Evolutionary conservation across 2,797 vertebrate species (phyloP).

Genomic region (Eulemur coronatus): DNA sequence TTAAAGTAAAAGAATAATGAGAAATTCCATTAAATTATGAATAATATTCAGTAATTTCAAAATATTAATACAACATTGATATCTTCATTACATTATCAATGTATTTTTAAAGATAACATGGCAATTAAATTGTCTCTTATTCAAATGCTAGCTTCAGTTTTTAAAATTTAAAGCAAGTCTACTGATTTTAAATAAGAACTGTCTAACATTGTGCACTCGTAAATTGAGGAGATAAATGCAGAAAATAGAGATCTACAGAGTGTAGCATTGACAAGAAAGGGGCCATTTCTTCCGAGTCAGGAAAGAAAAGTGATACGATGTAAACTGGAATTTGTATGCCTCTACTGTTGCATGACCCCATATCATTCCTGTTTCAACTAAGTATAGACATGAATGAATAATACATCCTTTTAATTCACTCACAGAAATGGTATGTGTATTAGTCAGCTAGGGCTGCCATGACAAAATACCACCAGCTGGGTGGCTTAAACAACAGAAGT

Average conservation of each 20-base stretch:
- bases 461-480: not conserved
- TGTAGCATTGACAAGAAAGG: not conserved
- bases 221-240: not conserved
- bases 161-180: conserved; percentile 38
- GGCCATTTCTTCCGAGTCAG: not conserved
- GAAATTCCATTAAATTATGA: not conserved
- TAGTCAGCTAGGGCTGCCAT: not conserved
- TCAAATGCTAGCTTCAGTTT: conserved; percentile 25
- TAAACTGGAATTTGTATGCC: not conserved
- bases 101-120: conserved; percentile 43
- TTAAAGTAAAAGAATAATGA: conserved; percentile 34
- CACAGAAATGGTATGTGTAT: not conserved
- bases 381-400: not conserved
- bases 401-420: not conserved
- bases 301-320: not conserved
- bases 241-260: not conserved
- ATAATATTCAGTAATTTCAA: conserved; percentile 43
- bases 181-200: not conserved
- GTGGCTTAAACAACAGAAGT: not conserved
- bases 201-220: not conserved
- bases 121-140: conserved; percentile 39
- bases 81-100: conserved; percentile 19
- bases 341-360: not conserved
- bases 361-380: not conserved
- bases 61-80: conserved; percentile 62